Conservation (phyloP, 1,140 invertebrate species). For the Ceratosolen fusciceps region DNA sequence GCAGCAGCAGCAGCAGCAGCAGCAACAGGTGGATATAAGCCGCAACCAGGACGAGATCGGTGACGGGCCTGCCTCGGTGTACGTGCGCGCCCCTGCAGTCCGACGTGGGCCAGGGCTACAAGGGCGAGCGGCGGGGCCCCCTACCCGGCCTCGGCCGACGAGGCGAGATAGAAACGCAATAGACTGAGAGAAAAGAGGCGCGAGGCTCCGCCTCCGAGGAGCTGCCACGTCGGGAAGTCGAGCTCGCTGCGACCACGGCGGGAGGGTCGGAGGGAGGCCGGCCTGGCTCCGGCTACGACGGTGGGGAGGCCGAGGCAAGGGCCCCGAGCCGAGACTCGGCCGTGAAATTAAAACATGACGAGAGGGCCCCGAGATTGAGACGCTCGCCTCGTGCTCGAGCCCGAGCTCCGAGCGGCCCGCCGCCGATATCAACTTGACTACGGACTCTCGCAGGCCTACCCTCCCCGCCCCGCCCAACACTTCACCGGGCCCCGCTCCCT, state of each 20-base stretch:
- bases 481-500: no score
- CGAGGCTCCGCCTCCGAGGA: constrained; percentile 34
- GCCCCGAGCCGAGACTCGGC: constrained; percentile 58
- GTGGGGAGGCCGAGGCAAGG: constrained; percentile 50
- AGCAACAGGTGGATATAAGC: constrained; percentile 16
- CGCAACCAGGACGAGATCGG: not conserved
- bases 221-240: constrained; percentile 30
- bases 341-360: constrained; percentile 70
- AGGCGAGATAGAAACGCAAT: constrained; percentile 4
- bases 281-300: not conserved
- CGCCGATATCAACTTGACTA: constrained; percentile 13
- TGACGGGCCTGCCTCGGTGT: not conserved
- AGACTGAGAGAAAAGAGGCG: constrained; percentile 14
- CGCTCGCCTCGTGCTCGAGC: constrained; percentile 51
- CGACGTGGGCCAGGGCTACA: not conserved
- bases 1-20: no score
- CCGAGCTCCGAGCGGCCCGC: constrained; percentile 8
- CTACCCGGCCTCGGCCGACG: not conserved
- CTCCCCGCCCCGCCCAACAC: no score
- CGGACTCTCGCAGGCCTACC: no score
- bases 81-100: not conserved
- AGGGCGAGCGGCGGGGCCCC: not conserved
- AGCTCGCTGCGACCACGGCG: not conserved
- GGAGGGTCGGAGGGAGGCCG: not conserved
- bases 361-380: constrained; percentile 64